These are phyloP conservation scores for Tor tambroides DNA, from an alignment of 2,113 vertebrate genomes.

Conservation along the genomic window DNA sequence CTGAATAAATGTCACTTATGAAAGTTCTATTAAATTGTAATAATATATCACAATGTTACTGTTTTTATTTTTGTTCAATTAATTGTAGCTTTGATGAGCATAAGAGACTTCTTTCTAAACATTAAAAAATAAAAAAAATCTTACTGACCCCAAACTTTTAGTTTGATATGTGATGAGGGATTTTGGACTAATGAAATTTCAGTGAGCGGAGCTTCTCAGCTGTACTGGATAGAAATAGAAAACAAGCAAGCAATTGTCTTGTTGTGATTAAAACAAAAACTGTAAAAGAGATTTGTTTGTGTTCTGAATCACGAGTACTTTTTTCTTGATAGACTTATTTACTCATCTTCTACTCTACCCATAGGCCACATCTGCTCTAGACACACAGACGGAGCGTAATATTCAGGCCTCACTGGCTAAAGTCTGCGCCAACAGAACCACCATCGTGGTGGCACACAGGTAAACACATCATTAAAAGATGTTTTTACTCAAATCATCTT, in stretches of 20 bases:
- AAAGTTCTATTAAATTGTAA: not conserved
- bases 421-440: slow-evolving; percentile 88
- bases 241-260: not conserved
- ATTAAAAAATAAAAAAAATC: not conserved
- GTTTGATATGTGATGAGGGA: not conserved
- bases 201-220: not conserved
- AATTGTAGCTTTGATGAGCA: not conserved
- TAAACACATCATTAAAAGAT: slow-evolving; percentile 61
- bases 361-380: slow-evolving; percentile 92
- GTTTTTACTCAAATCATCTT: not conserved
- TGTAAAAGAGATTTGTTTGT: not conserved
- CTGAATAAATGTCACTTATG: no score
- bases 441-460: slow-evolving; percentile 94
- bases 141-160: not conserved
- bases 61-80: not conserved
- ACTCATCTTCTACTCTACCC: slow-evolving; percentile 49
- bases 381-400: slow-evolving; percentile 92
- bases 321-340: not conserved
- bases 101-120: not conserved
- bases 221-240: not conserved
- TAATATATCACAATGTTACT: not conserved
- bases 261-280: not conserved
- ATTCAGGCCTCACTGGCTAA: slow-evolving; percentile 92
- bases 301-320: not conserved
- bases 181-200: not conserved